Evolutionary conservation across 2,113 vertebrate genomes (phyloP), one percentile per base, ranked within the genome.

Genomic region (Larimichthys crocea): DNA sequence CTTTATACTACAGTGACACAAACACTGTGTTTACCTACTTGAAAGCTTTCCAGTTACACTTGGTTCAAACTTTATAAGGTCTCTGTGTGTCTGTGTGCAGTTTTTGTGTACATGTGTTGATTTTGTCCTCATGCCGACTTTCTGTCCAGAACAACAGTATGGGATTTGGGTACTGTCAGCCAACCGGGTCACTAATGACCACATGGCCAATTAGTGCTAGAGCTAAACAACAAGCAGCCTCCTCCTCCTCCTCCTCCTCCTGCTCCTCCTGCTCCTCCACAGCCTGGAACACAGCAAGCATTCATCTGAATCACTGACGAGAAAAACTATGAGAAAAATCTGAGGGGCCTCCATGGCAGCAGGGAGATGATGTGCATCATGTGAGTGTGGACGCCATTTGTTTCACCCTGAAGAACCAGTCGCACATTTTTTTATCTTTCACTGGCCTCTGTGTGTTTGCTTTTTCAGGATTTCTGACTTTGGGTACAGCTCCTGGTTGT

Each of bases 131-230:
- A n/a, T 64, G 35, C 24, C 22, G 15, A 66, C 65, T 68, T 52
- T 68, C 48, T 78, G 69, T 59, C 61, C 72, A 68, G 10, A 35
- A 49, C 50, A 68, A 53, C 66, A 35, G 40, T 50, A 40, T 8
- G 46, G 35, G 74, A 75, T 48, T 50, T 68, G n/a, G 50, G 29
- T 22, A 2, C 50, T 6, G 55, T 24, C 59, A 17, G 69, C 79
- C 84, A 88, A 84, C 52, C 55, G 19, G 87, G 83, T 86, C 83
- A 88, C 83, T 85, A 79, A 76, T 66, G 88, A 88, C 74, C 76
- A 83, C 84, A 83, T 83, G 83, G 83, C 74, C 78, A 86, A 88
- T 89, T 85, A 89, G 76, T 15, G 35, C 35, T 40, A 49, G 46
- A 65, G 60, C 63, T 19, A 42, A 67, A 75, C 48, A 69, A 62